A percentile compares a stretch with the other conserved stretches of the same genome.
These are phyloP conservation scores for Phataginus tetradactyla DNA, from an alignment of 2,797 vertebrate species.

Conservation along the genomic window DNA sequence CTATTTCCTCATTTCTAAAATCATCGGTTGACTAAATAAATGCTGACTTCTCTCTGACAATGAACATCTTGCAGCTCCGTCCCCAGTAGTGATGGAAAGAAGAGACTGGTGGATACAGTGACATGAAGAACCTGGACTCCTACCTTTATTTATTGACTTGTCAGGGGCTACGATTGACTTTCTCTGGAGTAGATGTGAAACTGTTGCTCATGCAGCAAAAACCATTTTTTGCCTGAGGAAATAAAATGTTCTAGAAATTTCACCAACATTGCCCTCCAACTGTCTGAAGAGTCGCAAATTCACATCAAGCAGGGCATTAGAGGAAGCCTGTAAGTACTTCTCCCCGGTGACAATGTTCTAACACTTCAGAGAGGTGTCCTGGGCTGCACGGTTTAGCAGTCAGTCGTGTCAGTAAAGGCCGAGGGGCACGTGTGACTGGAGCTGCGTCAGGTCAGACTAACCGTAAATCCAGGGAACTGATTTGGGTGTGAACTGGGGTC, in stretches of 20 bases:
- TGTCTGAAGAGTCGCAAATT: constrained; percentile 62
- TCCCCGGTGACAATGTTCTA: background rate
- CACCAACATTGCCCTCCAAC: constrained; percentile 49
- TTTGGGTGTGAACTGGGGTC: background rate
- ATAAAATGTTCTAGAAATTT: constrained; percentile 57
- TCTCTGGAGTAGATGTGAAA: background rate
- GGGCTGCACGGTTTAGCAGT: background rate
- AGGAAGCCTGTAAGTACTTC: background rate
- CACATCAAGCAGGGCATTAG: background rate
- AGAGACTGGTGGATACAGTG: background rate
- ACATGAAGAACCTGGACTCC: background rate
- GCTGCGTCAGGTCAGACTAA: background rate
- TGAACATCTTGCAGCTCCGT: background rate
- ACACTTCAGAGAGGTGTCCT: background rate
- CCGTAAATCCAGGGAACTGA: background rate
- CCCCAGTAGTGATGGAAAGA: background rate
- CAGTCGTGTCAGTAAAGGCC: background rate
- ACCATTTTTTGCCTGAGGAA: constrained; percentile 56
- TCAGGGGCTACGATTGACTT: constrained; percentile 31
- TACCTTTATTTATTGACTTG: background rate
- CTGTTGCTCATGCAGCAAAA: background rate
- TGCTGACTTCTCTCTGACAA: background rate
- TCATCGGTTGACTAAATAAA: background rate
- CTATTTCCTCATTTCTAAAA: background rate
- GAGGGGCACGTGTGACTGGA: background rate